Conservation (phyloP, 1,140 invertebrate species). For the Calycopis cecrops region DNA sequence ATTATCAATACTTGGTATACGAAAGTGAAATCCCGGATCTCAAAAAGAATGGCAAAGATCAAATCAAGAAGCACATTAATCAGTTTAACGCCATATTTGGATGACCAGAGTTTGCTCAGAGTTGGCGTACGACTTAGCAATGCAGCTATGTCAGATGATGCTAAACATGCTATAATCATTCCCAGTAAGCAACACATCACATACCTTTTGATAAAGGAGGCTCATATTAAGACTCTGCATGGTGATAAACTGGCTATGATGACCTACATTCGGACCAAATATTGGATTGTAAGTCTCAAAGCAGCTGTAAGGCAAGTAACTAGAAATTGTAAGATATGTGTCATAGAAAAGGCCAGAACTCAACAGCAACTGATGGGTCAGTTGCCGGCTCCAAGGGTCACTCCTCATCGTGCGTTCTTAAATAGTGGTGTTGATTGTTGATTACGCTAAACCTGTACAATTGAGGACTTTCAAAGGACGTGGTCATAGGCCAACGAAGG, state of each 20-base stretch:
- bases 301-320: conserved; percentile 22
- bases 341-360: conserved; percentile 15
- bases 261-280: conserved; percentile 22
- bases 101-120: conserved; percentile 33
- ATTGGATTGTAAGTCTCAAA: conserved; percentile 30
- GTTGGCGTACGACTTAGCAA: conserved; percentile 41
- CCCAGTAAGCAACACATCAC: conserved; percentile 26
- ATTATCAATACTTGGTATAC: conserved; percentile 24
- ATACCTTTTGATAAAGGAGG: too few relatives aligned
- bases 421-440: conserved; percentile 24
- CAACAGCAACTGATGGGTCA: conserved; percentile 23
- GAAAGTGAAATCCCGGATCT: conserved; percentile 22
- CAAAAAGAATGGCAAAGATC: conserved; percentile 21
- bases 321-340: neutral
- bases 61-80: conserved; percentile 28
- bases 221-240: conserved; percentile 29
- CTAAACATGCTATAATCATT: conserved; percentile 38
- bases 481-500: neutral
- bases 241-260: conserved; percentile 30
- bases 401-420: conserved; percentile 15
- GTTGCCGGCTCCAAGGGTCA: conserved; percentile 18
- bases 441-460: too few relatives aligned
- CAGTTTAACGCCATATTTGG: conserved; percentile 34
- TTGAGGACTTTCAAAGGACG: too few relatives aligned
- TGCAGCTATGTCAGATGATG: conserved; percentile 20